phyloP scores from a whole-genome alignment of 1,140 invertebrate genomes.

The Macrobrachium nipponense region DNA sequence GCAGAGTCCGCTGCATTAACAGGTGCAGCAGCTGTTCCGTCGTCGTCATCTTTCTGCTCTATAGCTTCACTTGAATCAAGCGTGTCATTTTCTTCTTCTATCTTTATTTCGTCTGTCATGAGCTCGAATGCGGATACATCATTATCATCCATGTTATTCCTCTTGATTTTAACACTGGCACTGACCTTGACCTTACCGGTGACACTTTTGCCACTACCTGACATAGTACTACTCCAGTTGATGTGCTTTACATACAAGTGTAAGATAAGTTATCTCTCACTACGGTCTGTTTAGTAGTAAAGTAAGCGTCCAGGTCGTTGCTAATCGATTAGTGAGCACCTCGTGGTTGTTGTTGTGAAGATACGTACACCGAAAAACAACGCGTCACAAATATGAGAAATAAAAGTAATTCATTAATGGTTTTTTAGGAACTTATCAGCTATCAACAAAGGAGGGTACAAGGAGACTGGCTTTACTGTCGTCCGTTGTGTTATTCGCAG shows the following conservation, averaged over 20 bases:
- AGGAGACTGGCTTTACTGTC: slow-evolving; percentile 45
- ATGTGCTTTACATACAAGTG: too few relatives aligned
- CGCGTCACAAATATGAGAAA: slow-evolving; percentile 18
- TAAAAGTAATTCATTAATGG: not conserved
- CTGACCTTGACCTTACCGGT: slow-evolving; percentile 45
- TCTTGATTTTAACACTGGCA: not conserved
- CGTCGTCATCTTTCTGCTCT: too few relatives aligned
- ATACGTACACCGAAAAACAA: not conserved
- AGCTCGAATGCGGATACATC: not conserved
- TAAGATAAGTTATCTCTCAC: too few relatives aligned
- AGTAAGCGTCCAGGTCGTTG: not conserved
- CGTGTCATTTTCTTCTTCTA: too few relatives aligned
- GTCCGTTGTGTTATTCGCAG: slow-evolving; percentile 49
- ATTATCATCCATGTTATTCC: too few relatives aligned
- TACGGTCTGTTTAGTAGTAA: too few relatives aligned
- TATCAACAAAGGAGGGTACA: slow-evolving; percentile 30
- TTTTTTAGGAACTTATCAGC: slow-evolving; percentile 30
- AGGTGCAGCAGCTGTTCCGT: not conserved
- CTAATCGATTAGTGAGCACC: slow-evolving; percentile 25
- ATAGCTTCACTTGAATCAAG: too few relatives aligned
- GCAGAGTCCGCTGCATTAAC: not conserved
- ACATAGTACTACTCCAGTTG: not conserved
- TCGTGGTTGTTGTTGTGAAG: too few relatives aligned
- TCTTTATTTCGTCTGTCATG: not conserved
- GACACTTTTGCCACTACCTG: slow-evolving; percentile 33